Evolutionary conservation across 64 coral and sea anemone species (phyloP).

Genomic region (Exaiptasia diaphana): DNA sequence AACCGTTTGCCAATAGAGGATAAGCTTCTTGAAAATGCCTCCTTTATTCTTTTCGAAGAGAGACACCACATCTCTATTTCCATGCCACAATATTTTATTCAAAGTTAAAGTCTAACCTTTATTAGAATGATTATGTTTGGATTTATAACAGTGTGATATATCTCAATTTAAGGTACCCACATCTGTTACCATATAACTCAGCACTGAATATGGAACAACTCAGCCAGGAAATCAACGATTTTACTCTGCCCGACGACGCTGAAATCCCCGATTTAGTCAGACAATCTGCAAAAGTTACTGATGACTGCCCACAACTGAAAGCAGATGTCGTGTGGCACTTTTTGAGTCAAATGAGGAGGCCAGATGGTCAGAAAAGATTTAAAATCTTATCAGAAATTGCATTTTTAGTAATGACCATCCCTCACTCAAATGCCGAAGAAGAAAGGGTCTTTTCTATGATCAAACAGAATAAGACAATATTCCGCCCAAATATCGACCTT

Average conservation of each 20-base stretch:
- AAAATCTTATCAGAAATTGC: background rate
- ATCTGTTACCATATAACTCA: conserved; percentile 22
- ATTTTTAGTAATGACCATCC: conserved; percentile 21
- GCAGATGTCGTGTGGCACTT: conserved; percentile 37
- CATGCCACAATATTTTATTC: conserved; percentile 35
- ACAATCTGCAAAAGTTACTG: background rate
- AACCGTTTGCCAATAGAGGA: conserved; percentile 17
- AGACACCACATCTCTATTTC: background rate
- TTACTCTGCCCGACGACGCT: conserved; percentile 1
- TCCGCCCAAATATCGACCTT: conserved; percentile 10
- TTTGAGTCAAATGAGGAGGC: conserved; percentile 5
- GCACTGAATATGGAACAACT: conserved; percentile 36
- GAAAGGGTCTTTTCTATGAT: conserved; percentile 65
- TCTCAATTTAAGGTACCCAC: conserved; percentile 17
- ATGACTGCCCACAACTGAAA: background rate
- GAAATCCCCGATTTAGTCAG: conserved; percentile 8
- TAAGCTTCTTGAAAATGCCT: conserved; percentile 11
- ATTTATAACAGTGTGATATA: conserved; percentile 3
- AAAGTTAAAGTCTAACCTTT: background rate
- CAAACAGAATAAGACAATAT: conserved; percentile 54
- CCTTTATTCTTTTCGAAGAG: conserved; percentile 15
- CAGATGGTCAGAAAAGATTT: conserved; percentile 32
- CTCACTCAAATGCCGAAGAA: conserved; percentile 47
- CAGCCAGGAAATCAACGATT: conserved; percentile 20
- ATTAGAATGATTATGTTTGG: conserved; percentile 3